phyloP scores from a whole-genome alignment of 2,797 vertebrate species.

The Pseudochromis fuscus region DNA sequence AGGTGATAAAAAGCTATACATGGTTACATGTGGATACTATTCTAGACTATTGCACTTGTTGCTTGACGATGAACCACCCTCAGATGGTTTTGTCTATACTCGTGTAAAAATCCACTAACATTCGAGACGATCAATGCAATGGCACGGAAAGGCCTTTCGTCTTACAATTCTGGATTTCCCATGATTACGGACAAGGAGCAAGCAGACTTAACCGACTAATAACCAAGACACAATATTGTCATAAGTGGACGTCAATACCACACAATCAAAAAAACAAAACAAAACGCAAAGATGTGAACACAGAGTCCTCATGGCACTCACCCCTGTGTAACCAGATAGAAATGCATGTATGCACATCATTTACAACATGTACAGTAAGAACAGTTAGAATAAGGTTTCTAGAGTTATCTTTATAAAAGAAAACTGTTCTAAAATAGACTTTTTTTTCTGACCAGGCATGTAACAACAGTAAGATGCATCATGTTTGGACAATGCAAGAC shows the following conservation, averaged over 20 bases:
- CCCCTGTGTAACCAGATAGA: conserved; percentile 54
- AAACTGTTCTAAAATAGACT: conserved; percentile 64
- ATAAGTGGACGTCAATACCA: conserved; percentile 32
- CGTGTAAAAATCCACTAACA: conserved; percentile 46
- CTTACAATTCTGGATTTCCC: conserved; percentile 75
- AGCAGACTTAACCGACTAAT: conserved; percentile 38
- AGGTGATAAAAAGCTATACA: conserved; percentile 49
- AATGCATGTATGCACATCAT: conserved; percentile 58
- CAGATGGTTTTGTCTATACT: conserved; percentile 23
- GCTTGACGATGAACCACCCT: conserved; percentile 26
- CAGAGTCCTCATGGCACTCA: conserved; percentile 45
- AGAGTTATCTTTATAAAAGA: conserved; percentile 54
- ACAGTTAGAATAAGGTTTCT: conserved; percentile 45
- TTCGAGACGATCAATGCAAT: conserved; percentile 47
- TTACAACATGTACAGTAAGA: conserved; percentile 69
- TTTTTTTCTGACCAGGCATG: conserved; percentile 51
- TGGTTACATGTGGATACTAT: conserved; percentile 42
- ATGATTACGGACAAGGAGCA: conserved; percentile 13
- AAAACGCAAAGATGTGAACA: conserved; percentile 43
- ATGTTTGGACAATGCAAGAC: conserved; percentile 44
- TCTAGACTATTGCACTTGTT: conserved; percentile 70
- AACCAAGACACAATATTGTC: conserved; percentile 41
- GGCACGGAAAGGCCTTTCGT: conserved; percentile 45
- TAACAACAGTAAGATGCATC: conserved; percentile 61
- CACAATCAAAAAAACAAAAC: conserved; percentile 33